Base-by-base conservation (phyloP, 2,888 invertebrate genomes). In the Drosophila tripunctata region DNA sequence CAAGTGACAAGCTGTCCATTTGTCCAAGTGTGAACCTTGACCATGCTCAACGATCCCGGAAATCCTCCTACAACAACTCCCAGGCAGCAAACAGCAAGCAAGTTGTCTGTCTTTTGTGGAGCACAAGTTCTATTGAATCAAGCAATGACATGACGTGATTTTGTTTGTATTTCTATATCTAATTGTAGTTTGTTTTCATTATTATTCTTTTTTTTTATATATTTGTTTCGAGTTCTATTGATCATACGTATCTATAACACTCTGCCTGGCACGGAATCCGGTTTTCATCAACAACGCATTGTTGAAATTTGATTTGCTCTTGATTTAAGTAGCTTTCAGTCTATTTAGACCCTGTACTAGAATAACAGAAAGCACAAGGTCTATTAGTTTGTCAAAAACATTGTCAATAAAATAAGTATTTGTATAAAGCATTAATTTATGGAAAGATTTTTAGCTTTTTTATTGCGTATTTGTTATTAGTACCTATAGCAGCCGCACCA, bases 1-100 rank as follows among this genome's bases (percentile, higher is more conserved):
- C 70, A 74, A 74, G 73, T 75, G 77, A 65, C 64, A 57, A 12
- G 30, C 30, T 43, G 31, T 33, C 41, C 60, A 50, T 36, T 36
- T 36, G 14, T 36, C 22, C 36, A 45, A 56, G 38, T 24, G 15
- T 30, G 40, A 56, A 60, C 47, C 55, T 54, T 65, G 63, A 51
- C 57, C 57, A 55, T 45, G 66, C 70, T 41, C 69, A 63, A 35
- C 35, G 78, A 78, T 85, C 83, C 85, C 85, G 83, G 83, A 83
- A 80, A 82, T 85, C 68, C 80, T 81, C 74, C 10, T 51, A 6
- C 5, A 24, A 2, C 12, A 6, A 47, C 22, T 7, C 19, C 38
- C 43, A 38, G 22, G 14, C 15, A 12, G n/a, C 27, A 30, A 22
- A 15, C 61, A 45, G 54, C 69, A n/a, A n/a, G n/a, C n/a, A n/a